Conservation (phyloP, 2,888 invertebrate species). For the Cheilosia pagana region DNA sequence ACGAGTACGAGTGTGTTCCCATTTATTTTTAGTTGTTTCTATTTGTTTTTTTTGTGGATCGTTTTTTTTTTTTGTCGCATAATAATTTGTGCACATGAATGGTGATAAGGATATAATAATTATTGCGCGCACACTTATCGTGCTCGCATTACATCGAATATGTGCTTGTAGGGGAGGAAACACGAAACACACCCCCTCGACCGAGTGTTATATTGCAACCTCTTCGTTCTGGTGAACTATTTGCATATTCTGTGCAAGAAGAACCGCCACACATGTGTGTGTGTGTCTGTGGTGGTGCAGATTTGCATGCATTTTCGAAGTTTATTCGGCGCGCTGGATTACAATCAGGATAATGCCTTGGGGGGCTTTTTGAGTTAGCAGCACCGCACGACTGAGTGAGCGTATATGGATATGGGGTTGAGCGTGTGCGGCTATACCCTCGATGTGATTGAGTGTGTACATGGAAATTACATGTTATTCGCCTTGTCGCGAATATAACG, state of each 20-base stretch:
- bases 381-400: constrained; percentile 11
- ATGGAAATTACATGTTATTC: constrained; percentile 49
- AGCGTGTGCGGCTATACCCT: neutral
- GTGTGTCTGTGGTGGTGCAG: constrained; percentile 3
- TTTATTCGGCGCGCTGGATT: constrained; percentile 64
- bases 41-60: constrained; percentile 8
- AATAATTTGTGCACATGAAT: constrained; percentile 60
- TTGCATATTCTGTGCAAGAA: constrained; percentile 56
- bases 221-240: constrained; percentile 56
- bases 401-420: neutral
- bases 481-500: constrained; percentile 24
- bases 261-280: constrained; percentile 5
- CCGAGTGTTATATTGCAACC: constrained; percentile 13
- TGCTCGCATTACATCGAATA: neutral
- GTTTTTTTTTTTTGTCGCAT: constrained; percentile 11
- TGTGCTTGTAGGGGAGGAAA: neutral
- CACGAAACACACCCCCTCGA: neutral
- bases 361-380: constrained; percentile 56
- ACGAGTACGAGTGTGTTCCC: constrained; percentile 3
- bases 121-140: constrained; percentile 44
- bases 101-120: constrained; percentile 71
- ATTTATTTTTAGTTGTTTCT: constrained; percentile 45
- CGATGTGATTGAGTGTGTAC: constrained; percentile 52
- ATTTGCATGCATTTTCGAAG: constrained; percentile 66
- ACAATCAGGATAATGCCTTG: constrained; percentile 68